A percentile compares a stretch with the other conserved stretches of the same genome.
These are phyloP conservation scores for Oscheius sp. DNA, from an alignment of 2,888 invertebrate species.

Conservation along the genomic window DNA sequence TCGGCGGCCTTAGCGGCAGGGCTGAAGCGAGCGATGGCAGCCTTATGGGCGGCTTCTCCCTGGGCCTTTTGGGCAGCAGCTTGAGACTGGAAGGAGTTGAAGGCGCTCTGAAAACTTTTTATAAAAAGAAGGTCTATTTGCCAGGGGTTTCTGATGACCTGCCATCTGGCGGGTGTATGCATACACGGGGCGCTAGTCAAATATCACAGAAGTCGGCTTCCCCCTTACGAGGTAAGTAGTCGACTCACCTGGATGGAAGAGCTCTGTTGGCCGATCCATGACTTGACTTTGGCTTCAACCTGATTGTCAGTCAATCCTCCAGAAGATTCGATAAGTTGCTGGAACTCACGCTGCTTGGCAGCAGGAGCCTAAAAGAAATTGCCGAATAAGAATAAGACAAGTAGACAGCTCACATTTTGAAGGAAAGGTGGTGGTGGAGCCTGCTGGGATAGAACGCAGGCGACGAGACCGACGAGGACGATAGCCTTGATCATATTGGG, in stretches of 20 bases:
- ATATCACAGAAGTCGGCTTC: neutral
- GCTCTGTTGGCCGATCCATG: conserved; percentile 51
- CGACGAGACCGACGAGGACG: conserved; percentile 52
- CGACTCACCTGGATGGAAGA: conserved; percentile 32
- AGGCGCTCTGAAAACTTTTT: conserved; percentile 55
- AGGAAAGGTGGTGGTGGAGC: conserved; percentile 37
- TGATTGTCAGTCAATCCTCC: conserved; percentile 60
- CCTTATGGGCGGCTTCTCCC: conserved; percentile 65
- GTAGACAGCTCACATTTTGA: neutral
- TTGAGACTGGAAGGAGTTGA: conserved; percentile 61
- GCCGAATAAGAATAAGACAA: too few relatives aligned
- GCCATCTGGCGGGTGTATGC: neutral
- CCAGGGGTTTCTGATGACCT: neutral
- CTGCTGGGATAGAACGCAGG: conserved; percentile 17
- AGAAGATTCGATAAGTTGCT: conserved; percentile 50
- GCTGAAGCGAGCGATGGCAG: conserved; percentile 63
- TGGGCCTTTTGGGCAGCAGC: conserved; percentile 8
- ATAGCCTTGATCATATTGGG: conserved; percentile 37
- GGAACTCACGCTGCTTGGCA: conserved; percentile 54
- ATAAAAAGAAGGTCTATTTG: neutral
- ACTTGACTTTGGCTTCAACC: conserved; percentile 63
- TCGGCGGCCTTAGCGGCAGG: conserved; percentile 62
- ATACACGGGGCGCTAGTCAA: neutral
- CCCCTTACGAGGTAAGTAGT: conserved; percentile 22
- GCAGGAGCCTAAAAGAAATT: conserved; percentile 33